Conservation (phyloP, 1,140 invertebrate genomes). For the Bombus waltoni region DNA sequence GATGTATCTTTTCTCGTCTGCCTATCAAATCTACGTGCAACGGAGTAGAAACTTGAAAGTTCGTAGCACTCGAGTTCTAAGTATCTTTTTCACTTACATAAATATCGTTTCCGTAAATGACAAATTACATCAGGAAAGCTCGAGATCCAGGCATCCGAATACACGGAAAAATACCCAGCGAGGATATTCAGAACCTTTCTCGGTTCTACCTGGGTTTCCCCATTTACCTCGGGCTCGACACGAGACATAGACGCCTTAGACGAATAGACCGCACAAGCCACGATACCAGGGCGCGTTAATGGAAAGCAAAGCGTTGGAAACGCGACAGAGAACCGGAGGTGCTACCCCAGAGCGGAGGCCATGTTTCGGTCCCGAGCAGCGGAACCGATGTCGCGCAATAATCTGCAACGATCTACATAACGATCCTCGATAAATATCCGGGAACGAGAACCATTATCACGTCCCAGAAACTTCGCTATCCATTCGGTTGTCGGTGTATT, state of each 20-base stretch:
- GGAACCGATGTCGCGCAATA: constrained; percentile 8
- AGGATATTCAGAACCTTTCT: not conserved
- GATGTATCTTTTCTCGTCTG: not conserved
- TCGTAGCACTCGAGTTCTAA: not conserved
- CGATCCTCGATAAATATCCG: constrained; percentile 38
- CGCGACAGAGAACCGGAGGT: not conserved
- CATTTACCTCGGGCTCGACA: not conserved
- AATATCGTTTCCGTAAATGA: not conserved
- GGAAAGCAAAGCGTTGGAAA: not conserved
- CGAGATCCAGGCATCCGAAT: too few relatives aligned
- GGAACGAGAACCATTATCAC: constrained; percentile 46
- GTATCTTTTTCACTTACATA: not conserved
- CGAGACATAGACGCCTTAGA: not conserved
- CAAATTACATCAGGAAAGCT: not conserved
- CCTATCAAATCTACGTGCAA: not conserved
- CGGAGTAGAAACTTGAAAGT: accelerated
- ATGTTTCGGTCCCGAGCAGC: not conserved
- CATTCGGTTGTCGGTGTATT: constrained; percentile 33
- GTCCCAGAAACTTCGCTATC: constrained; percentile 38
- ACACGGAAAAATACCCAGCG: not conserved
- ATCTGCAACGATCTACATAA: constrained; percentile 31
- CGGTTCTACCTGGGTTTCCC: not conserved
- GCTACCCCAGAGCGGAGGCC: not conserved
- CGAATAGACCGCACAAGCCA: not conserved
- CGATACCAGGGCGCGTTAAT: not conserved